A percentile compares a stretch with the other conserved stretches of the same genome.
phyloP scores from a whole-genome alignment of 2,797 vertebrate genomes.

The Notamacropus eugenii region DNA sequence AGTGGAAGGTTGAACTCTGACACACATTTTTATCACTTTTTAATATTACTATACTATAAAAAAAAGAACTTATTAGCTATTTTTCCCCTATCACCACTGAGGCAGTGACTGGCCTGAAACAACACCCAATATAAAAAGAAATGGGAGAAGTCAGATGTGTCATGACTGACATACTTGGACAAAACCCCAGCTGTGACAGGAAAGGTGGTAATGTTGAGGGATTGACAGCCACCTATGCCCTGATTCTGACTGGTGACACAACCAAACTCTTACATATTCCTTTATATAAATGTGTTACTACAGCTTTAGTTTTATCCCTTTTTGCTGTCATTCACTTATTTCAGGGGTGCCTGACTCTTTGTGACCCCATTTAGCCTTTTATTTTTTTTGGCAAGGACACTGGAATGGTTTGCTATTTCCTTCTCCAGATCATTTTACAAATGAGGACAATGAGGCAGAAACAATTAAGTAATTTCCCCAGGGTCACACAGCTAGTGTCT shows the following conservation, averaged over 20 bases:
- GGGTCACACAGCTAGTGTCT: background rate
- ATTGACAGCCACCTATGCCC: background rate
- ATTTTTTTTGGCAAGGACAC: background rate
- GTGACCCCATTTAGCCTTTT: background rate
- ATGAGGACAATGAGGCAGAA: background rate
- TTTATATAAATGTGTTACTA: background rate
- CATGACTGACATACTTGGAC: background rate
- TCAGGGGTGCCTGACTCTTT: background rate
- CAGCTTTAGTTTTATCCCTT: background rate
- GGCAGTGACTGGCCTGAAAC: background rate
- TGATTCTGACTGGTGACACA: too few relatives aligned
- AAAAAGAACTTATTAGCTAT: background rate
- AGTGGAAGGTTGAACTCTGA: background rate
- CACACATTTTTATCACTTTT: background rate
- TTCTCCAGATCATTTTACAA: background rate
- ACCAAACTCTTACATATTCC: background rate
- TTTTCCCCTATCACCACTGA: background rate
- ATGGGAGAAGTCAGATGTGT: background rate
- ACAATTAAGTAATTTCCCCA: background rate
- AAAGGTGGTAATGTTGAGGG: background rate
- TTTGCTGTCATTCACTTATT: background rate
- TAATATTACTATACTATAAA: background rate
- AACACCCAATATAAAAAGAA: background rate
- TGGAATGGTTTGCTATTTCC: background rate
- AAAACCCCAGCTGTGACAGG: background rate